A percentile compares a stretch with the other conserved stretches of the same genome.
phyloP scores from a whole-genome alignment of 2,888 invertebrate genomes.

The Xanthia icteritia region DNA sequence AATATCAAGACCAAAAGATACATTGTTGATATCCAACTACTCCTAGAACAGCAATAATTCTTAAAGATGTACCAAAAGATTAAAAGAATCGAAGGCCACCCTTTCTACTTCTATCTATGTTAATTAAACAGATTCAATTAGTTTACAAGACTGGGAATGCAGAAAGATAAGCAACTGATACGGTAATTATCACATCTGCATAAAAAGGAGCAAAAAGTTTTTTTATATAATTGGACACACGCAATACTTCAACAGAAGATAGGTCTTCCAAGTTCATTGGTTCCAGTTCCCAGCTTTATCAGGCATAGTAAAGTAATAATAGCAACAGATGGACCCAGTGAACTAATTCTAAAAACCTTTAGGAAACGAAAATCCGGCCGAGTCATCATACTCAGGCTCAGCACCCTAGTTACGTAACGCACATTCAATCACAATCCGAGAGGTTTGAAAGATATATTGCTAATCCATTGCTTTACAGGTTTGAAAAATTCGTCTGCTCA shows the following conservation, averaged over 20 bases:
- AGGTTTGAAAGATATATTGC: too few relatives aligned
- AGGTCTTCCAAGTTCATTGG: not conserved
- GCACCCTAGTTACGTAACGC: too few relatives aligned
- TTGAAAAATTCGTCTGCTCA: too few relatives aligned
- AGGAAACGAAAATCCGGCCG: not conserved
- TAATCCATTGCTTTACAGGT: too few relatives aligned
- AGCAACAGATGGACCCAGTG: not conserved
- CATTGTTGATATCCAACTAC: not conserved
- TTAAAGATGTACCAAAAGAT: conserved; percentile 19
- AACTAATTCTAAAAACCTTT: not conserved
- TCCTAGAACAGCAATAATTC: not conserved
- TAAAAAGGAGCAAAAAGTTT: conserved; percentile 28
- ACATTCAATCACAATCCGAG: too few relatives aligned
- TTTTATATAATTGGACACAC: not conserved
- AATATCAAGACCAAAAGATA: not conserved
- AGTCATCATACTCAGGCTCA: too few relatives aligned
- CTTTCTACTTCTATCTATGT: conserved; percentile 39
- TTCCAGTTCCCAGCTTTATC: not conserved
- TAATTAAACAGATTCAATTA: conserved; percentile 48
- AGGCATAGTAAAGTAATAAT: not conserved
- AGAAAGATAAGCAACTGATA: conserved; percentile 44
- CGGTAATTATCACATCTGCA: conserved; percentile 44
- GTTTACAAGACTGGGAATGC: conserved; percentile 37
- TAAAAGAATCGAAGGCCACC: conserved; percentile 12
- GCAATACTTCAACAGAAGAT: not conserved